Evolutionary conservation across 2,113 vertebrate genomes (phyloP).

Genomic region (Rhinolophus sinicus): DNA sequence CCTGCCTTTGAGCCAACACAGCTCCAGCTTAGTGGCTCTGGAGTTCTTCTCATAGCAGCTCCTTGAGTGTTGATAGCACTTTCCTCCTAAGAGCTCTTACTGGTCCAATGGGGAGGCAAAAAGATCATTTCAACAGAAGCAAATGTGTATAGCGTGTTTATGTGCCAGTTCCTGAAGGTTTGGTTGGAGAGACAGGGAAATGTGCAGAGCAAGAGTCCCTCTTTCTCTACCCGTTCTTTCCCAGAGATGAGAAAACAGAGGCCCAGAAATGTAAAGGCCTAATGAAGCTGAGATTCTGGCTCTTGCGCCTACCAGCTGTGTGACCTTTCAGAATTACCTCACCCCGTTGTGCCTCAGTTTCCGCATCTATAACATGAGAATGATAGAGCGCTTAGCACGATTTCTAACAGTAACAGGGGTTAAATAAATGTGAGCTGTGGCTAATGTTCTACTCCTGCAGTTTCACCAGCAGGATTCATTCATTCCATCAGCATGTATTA

Average conservation of each 20-base stretch:
- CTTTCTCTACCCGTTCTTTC: not conserved
- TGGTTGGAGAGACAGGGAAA: accelerated
- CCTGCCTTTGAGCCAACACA: not conserved
- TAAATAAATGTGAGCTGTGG: not conserved
- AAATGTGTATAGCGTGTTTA: not conserved
- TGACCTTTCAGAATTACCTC: not conserved
- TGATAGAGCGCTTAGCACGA: not conserved
- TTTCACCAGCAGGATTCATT: not conserved
- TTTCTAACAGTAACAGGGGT: not conserved
- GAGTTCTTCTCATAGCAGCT: not conserved
- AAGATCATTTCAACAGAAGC: not conserved
- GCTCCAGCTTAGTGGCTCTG: not conserved
- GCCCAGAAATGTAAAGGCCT: not conserved
- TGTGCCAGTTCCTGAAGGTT: not conserved
- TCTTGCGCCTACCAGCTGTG: not conserved
- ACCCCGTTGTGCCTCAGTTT: not conserved
- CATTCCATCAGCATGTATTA: not conserved
- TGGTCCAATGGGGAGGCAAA: not conserved
- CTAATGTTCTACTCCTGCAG: too few relatives aligned
- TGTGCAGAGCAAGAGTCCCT: not conserved
- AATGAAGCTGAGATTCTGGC: not conserved
- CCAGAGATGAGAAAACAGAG: not conserved
- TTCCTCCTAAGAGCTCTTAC: not conserved
- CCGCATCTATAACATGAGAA: not conserved
- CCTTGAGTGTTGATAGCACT: not conserved